Evolutionary conservation across 2,797 vertebrate species (phyloP).

Genomic region (Mastacembelus armatus): DNA sequence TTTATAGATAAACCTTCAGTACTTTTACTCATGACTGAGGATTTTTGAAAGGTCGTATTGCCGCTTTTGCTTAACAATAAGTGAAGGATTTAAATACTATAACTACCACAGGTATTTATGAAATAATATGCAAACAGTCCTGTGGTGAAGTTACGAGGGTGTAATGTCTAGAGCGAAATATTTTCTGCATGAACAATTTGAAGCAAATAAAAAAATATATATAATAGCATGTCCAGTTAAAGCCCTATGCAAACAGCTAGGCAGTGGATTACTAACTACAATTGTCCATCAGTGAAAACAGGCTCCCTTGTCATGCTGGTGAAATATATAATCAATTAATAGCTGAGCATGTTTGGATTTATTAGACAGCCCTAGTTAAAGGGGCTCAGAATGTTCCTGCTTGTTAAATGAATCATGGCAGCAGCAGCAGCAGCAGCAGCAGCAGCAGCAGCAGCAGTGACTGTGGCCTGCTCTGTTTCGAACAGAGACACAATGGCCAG

Average conservation of each 20-base stretch:
- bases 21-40: background rate
- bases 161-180: slow-evolving; percentile 16
- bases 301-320: slow-evolving; percentile 43
- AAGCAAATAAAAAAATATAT: slow-evolving; percentile 34
- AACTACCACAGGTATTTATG: slow-evolving; percentile 14
- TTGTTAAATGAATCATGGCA: slow-evolving; percentile 59
- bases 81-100: background rate
- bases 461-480: slow-evolving; percentile 42
- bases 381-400: slow-evolving; percentile 63
- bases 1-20: background rate
- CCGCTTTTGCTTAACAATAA: background rate
- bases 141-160: slow-evolving; percentile 19
- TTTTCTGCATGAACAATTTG: slow-evolving; percentile 20
- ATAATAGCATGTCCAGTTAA: slow-evolving; percentile 10
- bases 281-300: slow-evolving; percentile 52
- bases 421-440: slow-evolving; percentile 38
- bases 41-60: no score
- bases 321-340: slow-evolving; percentile 67
- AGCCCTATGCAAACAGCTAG: slow-evolving; percentile 25
- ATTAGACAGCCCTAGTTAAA: slow-evolving; percentile 53
- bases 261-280: slow-evolving; percentile 44
- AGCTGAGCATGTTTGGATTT: slow-evolving; percentile 64
- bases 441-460: slow-evolving; percentile 20
- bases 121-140: slow-evolving; percentile 11
- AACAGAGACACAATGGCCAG: slow-evolving; percentile 51